Conservation (phyloP, 2,797 vertebrate genomes). For the Eremophila alpestris region DNA sequence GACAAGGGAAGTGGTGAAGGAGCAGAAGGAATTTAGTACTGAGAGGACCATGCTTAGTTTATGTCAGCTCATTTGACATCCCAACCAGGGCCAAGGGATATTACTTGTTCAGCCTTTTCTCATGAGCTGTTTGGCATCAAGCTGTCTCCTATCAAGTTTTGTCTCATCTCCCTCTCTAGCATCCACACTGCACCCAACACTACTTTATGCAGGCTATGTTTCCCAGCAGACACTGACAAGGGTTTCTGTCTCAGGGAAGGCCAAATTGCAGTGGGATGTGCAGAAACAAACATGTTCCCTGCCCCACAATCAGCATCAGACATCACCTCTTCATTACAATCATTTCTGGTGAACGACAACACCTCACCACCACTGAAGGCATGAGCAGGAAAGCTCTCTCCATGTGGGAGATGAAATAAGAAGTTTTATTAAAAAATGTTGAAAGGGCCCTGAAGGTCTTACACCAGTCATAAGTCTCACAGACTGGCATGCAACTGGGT, state of each 20-base stretch:
- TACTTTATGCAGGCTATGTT: neutral
- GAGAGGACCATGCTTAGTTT: neutral
- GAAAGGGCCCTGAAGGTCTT: neutral
- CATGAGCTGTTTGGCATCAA: neutral
- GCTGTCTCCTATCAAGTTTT: neutral
- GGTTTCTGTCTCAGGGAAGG: neutral
- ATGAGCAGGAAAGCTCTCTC: neutral
- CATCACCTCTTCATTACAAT: neutral
- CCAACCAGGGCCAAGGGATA: neutral
- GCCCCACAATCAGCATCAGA: neutral
- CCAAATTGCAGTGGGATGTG: neutral
- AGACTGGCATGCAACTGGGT: neutral
- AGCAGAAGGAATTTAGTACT: neutral
- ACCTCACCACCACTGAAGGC: neutral
- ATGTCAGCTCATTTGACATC: neutral
- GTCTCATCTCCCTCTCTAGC: neutral
- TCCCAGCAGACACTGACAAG: neutral
- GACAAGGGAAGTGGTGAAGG: neutral
- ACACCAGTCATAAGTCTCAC: accelerated
- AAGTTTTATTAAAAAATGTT: neutral
- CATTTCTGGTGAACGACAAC: neutral
- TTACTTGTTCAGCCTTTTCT: neutral
- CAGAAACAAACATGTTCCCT: neutral
- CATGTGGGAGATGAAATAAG: neutral
- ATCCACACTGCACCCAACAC: neutral